These are phyloP conservation scores for Platypus cylindrus DNA, from an alignment of 2,888 invertebrate species.

Conservation along the genomic window DNA sequence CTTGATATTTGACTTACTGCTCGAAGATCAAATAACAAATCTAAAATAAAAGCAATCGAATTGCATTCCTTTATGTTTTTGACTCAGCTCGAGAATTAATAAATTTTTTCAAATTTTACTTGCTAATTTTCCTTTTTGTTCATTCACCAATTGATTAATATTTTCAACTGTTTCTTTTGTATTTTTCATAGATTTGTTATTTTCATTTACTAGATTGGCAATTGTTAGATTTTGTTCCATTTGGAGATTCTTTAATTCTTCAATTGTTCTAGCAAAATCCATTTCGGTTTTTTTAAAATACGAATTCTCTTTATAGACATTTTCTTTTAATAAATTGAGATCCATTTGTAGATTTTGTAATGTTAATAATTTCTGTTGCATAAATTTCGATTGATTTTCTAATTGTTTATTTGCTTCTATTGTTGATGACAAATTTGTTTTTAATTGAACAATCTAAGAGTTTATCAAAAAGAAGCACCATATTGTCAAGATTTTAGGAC, in stretches of 20 bases:
- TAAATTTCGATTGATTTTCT: constrained; percentile 16
- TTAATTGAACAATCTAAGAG: constrained; percentile 8
- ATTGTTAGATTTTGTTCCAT: constrained; percentile 31
- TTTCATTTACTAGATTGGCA: constrained; percentile 32
- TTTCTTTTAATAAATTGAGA: constrained; percentile 22
- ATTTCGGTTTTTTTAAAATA: constrained; percentile 18
- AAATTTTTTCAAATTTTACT: constrained; percentile 8
- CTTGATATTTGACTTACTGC: constrained; percentile 38
- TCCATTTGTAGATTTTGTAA: constrained; percentile 25
- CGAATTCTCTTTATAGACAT: constrained; percentile 26
- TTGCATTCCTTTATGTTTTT: too few relatives aligned
- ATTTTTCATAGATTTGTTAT: constrained; percentile 27
- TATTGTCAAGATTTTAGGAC: too few relatives aligned
- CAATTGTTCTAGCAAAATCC: constrained; percentile 20
- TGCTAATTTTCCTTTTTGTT: constrained; percentile 36
- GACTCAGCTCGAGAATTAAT: too few relatives aligned
- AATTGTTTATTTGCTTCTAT: constrained; percentile 17
- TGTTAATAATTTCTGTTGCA: constrained; percentile 21
- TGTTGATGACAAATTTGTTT: constrained; percentile 35
- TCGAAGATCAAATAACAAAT: constrained; percentile 35
- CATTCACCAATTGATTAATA: constrained; percentile 26
- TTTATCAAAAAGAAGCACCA: too few relatives aligned
- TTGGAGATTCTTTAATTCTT: constrained; percentile 30
- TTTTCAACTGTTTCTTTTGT: constrained; percentile 21
- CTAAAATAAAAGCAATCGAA: constrained; percentile 8